Base-by-base conservation (phyloP, 2,113 vertebrate genomes). In the Plestiodon gilberti region DNA sequence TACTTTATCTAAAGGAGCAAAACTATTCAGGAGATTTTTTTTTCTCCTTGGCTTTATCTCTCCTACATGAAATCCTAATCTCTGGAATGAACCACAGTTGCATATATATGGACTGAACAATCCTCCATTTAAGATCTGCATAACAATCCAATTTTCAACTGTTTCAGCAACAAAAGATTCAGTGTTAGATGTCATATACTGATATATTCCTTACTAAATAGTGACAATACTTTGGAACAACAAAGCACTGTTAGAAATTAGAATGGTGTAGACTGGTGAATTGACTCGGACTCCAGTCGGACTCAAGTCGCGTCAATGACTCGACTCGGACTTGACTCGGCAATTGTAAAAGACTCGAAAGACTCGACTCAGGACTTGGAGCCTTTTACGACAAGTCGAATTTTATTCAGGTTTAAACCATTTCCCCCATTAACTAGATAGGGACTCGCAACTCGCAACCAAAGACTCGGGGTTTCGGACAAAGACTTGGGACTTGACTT, bases 181-280 rank as follows among this genome's bases (percentile, higher is more conserved):
- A 81, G 79, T 70, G 81, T 71, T 33, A 78, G 48, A 57, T 69
- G 65, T 77, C 78, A 79, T 48, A 38, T 11, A 78, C n/a, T 90
- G 90, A 40, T 89, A 86, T 87, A 78, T 86, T 85, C 86, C 76
- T 85, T 67, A 2, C 20, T 0, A 6, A 1, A 3, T 81, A 82
- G 82, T 86, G 81, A 28, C 38, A 52, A 59, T 81, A 62, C 55
- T 67, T 62, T 62, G 22, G 85, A 71, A 62, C 59, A 71, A 48
- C 35, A 81, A 20, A 0, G 35, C 70, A 15, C 76, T 30, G 73
- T 77, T 81, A 79, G 64, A 82, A 73, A 78, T 64, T 71, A 64
- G 7, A n/a, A n/a, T n/a, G n/a, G n/a, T n/a, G n/a, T n/a, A n/a
- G n/a, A n/a, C n/a, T n/a, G n/a, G n/a, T n/a, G n/a, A n/a, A n/a